These are phyloP conservation scores for Bugulina stolonifera DNA, from an alignment of 2,888 invertebrate genomes.

Conservation along the genomic window DNA sequence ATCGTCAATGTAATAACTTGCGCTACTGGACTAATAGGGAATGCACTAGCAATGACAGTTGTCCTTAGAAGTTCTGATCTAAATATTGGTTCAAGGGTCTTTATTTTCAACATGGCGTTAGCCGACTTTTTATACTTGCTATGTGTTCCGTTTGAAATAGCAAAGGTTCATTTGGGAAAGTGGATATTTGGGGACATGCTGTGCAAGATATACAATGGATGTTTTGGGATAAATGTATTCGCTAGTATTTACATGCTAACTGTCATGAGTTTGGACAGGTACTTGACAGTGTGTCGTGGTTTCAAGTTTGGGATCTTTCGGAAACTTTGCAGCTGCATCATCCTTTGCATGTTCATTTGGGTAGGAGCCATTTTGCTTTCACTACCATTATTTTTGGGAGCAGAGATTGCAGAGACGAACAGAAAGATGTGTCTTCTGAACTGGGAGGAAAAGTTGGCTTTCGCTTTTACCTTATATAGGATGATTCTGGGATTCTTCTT, in stretches of 20 bases:
- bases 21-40: conserved; percentile 30
- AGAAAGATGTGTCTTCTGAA: neutral
- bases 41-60: conserved; percentile 31
- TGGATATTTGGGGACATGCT: conserved; percentile 31
- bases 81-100: conserved; percentile 31
- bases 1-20: conserved; percentile 30
- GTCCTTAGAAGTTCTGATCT: conserved; percentile 29
- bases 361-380: conserved; percentile 29
- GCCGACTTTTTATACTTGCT: conserved; percentile 32
- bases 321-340: conserved; percentile 29
- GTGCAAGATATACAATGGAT: conserved; percentile 31
- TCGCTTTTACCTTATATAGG: neutral
- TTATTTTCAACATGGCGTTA: conserved; percentile 33
- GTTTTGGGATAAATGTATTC: conserved; percentile 31
- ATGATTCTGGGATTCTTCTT: conserved; percentile 16
- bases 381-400: conserved; percentile 31
- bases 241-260: conserved; percentile 33
- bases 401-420: conserved; percentile 5
- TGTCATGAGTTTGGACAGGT: conserved; percentile 31
- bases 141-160: conserved; percentile 30
- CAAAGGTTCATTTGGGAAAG: conserved; percentile 28
- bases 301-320: conserved; percentile 30
- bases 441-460: neutral
- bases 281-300: conserved; percentile 31
- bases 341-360: conserved; percentile 30